phyloP scores from a whole-genome alignment of 2,797 vertebrate genomes.

The Danio kyathit region DNA sequence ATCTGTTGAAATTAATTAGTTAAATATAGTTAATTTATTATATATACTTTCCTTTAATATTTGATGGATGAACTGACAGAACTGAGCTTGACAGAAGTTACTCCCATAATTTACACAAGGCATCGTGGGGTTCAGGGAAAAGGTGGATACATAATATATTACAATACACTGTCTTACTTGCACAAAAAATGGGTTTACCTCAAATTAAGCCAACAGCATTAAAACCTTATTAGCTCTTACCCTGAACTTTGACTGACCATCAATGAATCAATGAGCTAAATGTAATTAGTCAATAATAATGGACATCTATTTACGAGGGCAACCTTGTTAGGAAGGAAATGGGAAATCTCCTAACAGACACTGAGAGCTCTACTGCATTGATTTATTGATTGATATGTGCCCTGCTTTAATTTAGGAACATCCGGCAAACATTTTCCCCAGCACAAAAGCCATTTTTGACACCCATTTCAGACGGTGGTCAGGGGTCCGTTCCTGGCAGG shows the following conservation, averaged over 20 bases:
- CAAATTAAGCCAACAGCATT: neutral
- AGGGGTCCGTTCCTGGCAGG: slow-evolving; percentile 44
- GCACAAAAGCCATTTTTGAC: slow-evolving; percentile 63
- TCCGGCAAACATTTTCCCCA: slow-evolving; percentile 58
- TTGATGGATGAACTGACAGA: too few species aligned
- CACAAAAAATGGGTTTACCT: neutral
- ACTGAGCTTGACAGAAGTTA: too few species aligned
- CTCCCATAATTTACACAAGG: too few species aligned
- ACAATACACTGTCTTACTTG: neutral
- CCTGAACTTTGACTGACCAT: slow-evolving; percentile 37
- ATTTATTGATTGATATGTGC: slow-evolving; percentile 81
- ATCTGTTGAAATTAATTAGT: too few species aligned
- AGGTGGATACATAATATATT: neutral
- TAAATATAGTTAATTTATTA: too few species aligned
- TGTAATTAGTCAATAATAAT: slow-evolving; percentile 78
- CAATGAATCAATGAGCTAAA: slow-evolving; percentile 60
- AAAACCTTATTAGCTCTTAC: slow-evolving; percentile 11
- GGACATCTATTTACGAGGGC: slow-evolving; percentile 66
- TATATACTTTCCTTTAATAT: too few species aligned
- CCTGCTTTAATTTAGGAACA: slow-evolving; percentile 77
- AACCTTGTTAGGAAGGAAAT: slow-evolving; percentile 79
- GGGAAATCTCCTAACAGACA: slow-evolving; percentile 83
- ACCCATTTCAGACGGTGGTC: slow-evolving; percentile 56
- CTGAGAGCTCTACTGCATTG: slow-evolving; percentile 83
- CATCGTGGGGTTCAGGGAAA: too few species aligned